phyloP scores from a whole-genome alignment of 2,797 vertebrate genomes.

The Heteromormyrus szaboi region DNA sequence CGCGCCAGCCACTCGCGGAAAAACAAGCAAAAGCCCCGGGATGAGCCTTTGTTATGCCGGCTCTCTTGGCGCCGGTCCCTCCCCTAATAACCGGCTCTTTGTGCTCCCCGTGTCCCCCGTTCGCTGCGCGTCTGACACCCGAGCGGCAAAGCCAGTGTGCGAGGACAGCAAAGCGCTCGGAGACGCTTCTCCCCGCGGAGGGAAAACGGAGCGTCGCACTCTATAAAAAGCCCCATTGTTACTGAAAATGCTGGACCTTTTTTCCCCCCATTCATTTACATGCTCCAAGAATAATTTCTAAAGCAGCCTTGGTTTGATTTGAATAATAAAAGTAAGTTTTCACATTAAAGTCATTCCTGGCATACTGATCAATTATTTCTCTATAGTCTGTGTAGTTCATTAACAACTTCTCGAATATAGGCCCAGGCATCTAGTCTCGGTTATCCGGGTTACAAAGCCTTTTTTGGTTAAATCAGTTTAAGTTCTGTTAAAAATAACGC shows the following conservation, averaged over 20 bases:
- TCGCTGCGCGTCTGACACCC: background rate
- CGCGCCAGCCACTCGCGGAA: background rate
- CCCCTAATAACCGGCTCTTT: constrained; percentile 3
- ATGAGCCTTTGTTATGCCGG: constrained; percentile 12
- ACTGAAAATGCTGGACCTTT: constrained; percentile 2
- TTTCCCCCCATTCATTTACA: background rate
- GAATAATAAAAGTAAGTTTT: background rate
- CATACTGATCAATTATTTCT: background rate
- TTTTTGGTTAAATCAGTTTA: background rate
- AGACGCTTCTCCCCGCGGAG: background rate
- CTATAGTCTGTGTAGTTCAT: background rate
- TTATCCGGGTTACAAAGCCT: background rate
- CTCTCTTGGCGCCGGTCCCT: background rate
- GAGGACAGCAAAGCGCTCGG: background rate
- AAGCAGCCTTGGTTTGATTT: background rate
- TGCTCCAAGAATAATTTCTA: background rate
- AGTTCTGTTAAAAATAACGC: background rate
- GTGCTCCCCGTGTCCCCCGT: background rate
- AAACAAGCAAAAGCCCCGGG: constrained; percentile 4
- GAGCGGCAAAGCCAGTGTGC: background rate
- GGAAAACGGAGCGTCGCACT: background rate
- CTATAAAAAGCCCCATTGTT: constrained; percentile 7
- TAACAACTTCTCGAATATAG: background rate
- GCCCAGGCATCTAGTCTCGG: background rate
- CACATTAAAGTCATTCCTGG: background rate